Base-by-base conservation (phyloP, 2,113 vertebrate genomes). In the Gobio gobio region DNA sequence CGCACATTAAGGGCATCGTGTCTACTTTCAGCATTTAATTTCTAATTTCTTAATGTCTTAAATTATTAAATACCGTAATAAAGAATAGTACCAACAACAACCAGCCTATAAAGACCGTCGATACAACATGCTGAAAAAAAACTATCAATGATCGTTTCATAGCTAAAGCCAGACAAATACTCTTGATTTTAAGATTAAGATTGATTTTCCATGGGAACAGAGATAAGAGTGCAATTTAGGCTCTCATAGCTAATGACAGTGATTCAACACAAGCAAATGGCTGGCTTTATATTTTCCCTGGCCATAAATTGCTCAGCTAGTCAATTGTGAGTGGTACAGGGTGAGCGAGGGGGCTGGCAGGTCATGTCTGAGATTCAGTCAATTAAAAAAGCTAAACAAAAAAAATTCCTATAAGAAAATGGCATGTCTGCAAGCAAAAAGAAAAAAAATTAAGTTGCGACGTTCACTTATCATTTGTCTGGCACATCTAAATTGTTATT, bases 201-300 rank as follows among this genome's bases (percentile, higher is more conserved):
- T 80, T 58, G 63, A 83, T 80, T 49, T 80, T 64, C 40, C n/a
- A 45, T 16, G 36, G 79, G 61, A 87, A 61, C 40, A 40, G 45
- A 1, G 0, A 40, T 45, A 59, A 83, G 56, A 76, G 83, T 43
- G n/a, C 33, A 45, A 61, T 58, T 56, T 24, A 26, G n/a, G n/a
- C 82, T 59, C 56, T 68, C 18, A 49, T 47, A 84, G 56, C 13
- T 33, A 84, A 33, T 66, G 59, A 80, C 43, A 80, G 43, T 20
- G 43, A 80, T 80, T 49, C 24, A 80, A 47, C 24, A 79, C 56
- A 80, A 14, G 45, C 59, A 80, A 80, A 80, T 29, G 78, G 4
- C 13, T 47, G 40, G 43, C 59, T 64, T 64, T 64, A 64, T 64
- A 24, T 45, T 80, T 40, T 10, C 24, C 47, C 43, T 1, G n/a